phyloP scores from a whole-genome alignment of 2,797 vertebrate genomes.

The Chloroceryle amazona region DNA sequence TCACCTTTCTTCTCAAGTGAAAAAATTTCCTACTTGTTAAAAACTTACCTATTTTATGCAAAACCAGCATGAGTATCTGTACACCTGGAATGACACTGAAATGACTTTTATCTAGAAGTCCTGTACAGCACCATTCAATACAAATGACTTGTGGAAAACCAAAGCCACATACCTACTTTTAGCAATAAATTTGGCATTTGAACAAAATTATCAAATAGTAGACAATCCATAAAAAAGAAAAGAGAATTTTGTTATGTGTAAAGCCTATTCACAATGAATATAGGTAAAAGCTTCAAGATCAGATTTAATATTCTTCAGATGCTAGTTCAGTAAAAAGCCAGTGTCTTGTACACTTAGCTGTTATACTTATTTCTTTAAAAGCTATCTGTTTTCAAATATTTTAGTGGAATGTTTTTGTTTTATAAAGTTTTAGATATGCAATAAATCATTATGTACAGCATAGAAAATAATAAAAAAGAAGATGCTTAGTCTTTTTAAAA shows the following conservation, averaged over 20 bases:
- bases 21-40: not conserved
- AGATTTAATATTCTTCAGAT: not conserved
- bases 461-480: slow-evolving; percentile 8
- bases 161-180: not conserved
- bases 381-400: slow-evolving; percentile 56
- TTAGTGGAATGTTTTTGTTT: slow-evolving; percentile 51
- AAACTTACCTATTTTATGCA: not conserved
- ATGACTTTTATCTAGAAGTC: not conserved
- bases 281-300: not conserved
- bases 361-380: slow-evolving; percentile 40
- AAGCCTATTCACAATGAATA: not conserved
- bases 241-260: not conserved
- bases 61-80: not conserved
- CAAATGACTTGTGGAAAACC: not conserved
- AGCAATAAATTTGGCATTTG: not conserved
- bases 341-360: not conserved
- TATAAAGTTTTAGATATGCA: not conserved
- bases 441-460: not conserved
- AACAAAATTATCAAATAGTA: not conserved
- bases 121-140: not conserved
- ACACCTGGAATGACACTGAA: not conserved
- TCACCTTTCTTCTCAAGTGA: not conserved
- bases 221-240: not conserved
- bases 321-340: slow-evolving; percentile 13
- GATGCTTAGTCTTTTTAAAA: slow-evolving; percentile 55